Evolutionary conservation across 2,888 invertebrate genomes (phyloP).

Genomic region (Chrysolina oricalcia): DNA sequence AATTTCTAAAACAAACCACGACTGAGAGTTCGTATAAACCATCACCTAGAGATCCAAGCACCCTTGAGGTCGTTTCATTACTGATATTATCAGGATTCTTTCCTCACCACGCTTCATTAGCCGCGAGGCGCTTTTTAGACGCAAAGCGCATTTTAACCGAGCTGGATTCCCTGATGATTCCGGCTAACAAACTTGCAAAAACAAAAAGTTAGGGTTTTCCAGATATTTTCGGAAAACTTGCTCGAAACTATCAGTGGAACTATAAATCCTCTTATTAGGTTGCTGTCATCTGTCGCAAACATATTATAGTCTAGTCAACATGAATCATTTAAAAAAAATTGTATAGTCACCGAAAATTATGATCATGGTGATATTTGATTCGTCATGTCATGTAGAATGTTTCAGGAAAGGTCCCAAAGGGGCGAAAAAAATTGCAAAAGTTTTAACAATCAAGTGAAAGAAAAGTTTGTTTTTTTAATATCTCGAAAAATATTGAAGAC

Average conservation of each 20-base stretch:
- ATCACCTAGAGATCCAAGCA: background rate
- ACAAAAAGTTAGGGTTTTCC: constrained; percentile 35
- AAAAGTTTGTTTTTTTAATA: too few relatives aligned
- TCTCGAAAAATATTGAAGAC: too few relatives aligned
- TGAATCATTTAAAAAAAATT: too few relatives aligned
- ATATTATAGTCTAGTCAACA: too few relatives aligned
- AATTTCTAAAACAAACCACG: background rate
- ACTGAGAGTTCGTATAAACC: background rate
- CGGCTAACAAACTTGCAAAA: constrained; percentile 24
- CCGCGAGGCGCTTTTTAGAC: constrained; percentile 22
- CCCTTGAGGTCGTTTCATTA: background rate
- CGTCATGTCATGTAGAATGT: too few relatives aligned
- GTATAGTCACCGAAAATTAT: too few relatives aligned
- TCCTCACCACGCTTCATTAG: constrained; percentile 29
- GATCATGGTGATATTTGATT: too few relatives aligned
- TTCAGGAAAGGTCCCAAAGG: too few relatives aligned
- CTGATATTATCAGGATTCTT: constrained; percentile 15
- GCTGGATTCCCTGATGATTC: constrained; percentile 14
- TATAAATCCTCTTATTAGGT: constrained; percentile 41
- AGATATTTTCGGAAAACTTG: constrained; percentile 37
- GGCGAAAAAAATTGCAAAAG: too few relatives aligned
- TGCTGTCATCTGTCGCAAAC: constrained; percentile 10
- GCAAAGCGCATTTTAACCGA: constrained; percentile 32
- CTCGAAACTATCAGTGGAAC: constrained; percentile 35
- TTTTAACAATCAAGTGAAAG: too few relatives aligned